phyloP scores from a whole-genome alignment of 2,797 vertebrate genomes.

The Pseudochaenichthys georgianus region DNA sequence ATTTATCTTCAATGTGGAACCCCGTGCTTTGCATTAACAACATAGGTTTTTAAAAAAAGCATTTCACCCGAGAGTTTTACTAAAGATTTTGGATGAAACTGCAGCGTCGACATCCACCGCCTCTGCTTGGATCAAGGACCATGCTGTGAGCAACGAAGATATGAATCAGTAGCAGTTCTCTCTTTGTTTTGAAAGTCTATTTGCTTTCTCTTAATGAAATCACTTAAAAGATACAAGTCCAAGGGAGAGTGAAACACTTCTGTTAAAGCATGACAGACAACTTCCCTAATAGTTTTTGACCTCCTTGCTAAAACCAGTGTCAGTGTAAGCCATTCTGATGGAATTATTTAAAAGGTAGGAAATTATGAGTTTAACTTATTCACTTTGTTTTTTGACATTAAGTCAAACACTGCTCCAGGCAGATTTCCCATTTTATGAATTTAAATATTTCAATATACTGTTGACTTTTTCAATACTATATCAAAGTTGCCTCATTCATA shows the following conservation, averaged over 20 bases:
- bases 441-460: slow-evolving; percentile 18
- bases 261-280: not conserved
- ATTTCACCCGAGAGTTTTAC: slow-evolving; percentile 30
- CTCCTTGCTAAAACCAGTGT: slow-evolving; percentile 30
- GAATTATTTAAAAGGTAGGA: slow-evolving; percentile 24
- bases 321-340: slow-evolving; percentile 23
- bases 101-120: not conserved
- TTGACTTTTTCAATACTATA: slow-evolving; percentile 7
- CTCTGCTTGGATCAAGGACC: slow-evolving; percentile 18
- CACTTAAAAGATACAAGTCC: slow-evolving; percentile 4
- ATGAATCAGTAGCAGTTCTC: slow-evolving; percentile 28
- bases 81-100: slow-evolving; percentile 25
- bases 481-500: slow-evolving; percentile 16
- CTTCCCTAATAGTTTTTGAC: slow-evolving; percentile 9
- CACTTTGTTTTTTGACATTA: slow-evolving; percentile 19
- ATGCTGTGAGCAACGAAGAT: slow-evolving; percentile 29
- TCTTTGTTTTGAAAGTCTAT: slow-evolving; percentile 18
- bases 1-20: slow-evolving; percentile 8
- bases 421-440: not conserved
- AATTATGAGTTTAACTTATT: slow-evolving; percentile 34
- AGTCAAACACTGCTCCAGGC: slow-evolving; percentile 23
- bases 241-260: not conserved
- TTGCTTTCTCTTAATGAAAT: slow-evolving; percentile 9
- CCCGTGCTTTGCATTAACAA: slow-evolving; percentile 23
- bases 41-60: slow-evolving; percentile 10